Evolutionary conservation across 2,888 invertebrate genomes (phyloP).

Genomic region (Steinernema hermaphroditum): DNA sequence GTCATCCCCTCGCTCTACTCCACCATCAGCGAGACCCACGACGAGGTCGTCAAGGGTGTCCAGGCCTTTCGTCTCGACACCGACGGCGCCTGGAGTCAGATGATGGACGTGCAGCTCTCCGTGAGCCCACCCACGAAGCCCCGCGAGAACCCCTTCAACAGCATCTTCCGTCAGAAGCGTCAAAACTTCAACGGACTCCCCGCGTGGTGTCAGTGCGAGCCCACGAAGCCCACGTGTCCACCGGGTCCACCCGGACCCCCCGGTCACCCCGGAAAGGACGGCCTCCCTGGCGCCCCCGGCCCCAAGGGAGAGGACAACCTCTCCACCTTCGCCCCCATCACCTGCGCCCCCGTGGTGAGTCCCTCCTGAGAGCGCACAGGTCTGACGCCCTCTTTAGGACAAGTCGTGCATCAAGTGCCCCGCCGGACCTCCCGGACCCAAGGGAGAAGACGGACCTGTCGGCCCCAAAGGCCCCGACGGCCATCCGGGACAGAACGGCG

Average conservation of each 20-base stretch:
- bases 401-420: slow-evolving; percentile 50
- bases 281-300: slow-evolving; percentile 50
- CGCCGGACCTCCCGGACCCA: slow-evolving; percentile 49
- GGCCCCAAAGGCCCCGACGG: slow-evolving; percentile 50
- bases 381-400: slow-evolving; percentile 1
- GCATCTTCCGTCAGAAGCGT: slow-evolving; percentile 63
- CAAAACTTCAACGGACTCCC: slow-evolving; percentile 55
- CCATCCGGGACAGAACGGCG: slow-evolving; percentile 57
- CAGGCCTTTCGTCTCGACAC: slow-evolving; percentile 63
- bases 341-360: slow-evolving; percentile 41
- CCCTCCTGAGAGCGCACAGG: neutral
- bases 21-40: neutral
- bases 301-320: slow-evolving; percentile 46
- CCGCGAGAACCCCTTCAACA: slow-evolving; percentile 53
- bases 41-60: neutral
- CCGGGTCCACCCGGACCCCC: slow-evolving; percentile 40
- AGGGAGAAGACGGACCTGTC: slow-evolving; percentile 48
- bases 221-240: slow-evolving; percentile 54
- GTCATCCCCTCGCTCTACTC: slow-evolving; percentile 18
- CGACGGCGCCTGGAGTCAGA: slow-evolving; percentile 64
- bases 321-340: slow-evolving; percentile 49
- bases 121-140: slow-evolving; percentile 63
- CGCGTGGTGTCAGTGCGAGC: slow-evolving; percentile 58
- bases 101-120: slow-evolving; percentile 64
- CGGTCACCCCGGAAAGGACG: slow-evolving; percentile 49